Conservation (phyloP, 2,113 vertebrate genomes). For the Phalacrocorax aristotelis region DNA sequence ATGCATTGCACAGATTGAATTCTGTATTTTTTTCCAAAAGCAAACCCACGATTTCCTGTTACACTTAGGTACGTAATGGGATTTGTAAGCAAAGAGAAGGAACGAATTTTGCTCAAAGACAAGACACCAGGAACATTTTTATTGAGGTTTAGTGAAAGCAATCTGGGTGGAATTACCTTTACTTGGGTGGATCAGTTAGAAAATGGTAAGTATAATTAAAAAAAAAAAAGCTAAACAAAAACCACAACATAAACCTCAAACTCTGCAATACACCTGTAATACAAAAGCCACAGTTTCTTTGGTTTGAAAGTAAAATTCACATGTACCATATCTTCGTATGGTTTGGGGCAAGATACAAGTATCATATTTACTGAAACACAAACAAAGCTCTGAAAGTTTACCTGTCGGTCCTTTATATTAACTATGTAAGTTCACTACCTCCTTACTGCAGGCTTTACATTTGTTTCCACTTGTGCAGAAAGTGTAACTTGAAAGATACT, state of each 20-base stretch:
- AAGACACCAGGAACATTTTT: slow-evolving; percentile 91
- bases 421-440: not conserved
- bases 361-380: not conserved
- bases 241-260: not conserved
- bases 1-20: not conserved
- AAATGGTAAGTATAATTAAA: slow-evolving; percentile 75
- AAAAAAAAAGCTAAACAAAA: too few relatives aligned
- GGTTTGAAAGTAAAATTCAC: not conserved
- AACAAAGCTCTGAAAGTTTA: not conserved
- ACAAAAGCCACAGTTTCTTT: not conserved
- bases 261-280: not conserved
- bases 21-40: not conserved
- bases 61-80: slow-evolving; percentile 89
- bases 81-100: slow-evolving; percentile 96
- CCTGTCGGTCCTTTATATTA: not conserved
- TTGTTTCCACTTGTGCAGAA: not conserved
- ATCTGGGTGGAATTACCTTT: slow-evolving; percentile 96
- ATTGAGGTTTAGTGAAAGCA: slow-evolving; percentile 94
- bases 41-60: not conserved
- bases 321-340: not conserved
- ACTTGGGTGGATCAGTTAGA: slow-evolving; percentile 93
- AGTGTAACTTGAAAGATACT: not conserved
- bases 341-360: not conserved
- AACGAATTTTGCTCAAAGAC: slow-evolving; percentile 88
- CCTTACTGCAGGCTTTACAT: not conserved